phyloP scores from a whole-genome alignment of 1,140 invertebrate species.

The Mizuhopecten yessoensis region DNA sequence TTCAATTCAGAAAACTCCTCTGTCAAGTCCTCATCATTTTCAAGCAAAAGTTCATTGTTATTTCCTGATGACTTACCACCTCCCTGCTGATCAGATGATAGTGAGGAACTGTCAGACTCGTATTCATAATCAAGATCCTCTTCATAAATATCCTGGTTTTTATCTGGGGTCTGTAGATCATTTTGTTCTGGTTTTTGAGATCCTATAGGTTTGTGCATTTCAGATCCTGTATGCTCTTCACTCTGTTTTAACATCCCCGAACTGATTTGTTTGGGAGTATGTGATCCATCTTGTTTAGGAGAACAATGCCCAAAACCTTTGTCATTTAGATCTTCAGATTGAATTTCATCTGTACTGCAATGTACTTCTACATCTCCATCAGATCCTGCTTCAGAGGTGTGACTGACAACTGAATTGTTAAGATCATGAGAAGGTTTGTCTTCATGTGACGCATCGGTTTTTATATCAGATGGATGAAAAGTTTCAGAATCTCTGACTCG shows the following conservation, averaged over 20 bases:
- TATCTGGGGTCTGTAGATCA: not conserved
- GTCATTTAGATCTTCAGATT: not conserved
- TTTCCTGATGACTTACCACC: not conserved
- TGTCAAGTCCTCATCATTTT: not conserved
- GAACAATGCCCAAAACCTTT: not conserved
- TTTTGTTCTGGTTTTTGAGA: not conserved
- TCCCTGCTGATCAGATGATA: not conserved
- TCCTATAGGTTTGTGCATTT: not conserved
- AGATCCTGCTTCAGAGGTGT: not conserved
- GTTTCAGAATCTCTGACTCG: not conserved
- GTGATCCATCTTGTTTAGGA: too few species aligned
- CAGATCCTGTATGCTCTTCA: not conserved
- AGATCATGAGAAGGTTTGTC: not conserved
- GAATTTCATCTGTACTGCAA: not conserved
- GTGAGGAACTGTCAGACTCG: not conserved
- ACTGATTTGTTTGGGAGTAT: too few species aligned
- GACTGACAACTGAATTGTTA: not conserved
- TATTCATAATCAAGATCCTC: conserved; percentile 6
- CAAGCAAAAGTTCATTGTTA: not conserved
- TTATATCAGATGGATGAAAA: not conserved
- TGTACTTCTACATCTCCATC: not conserved
- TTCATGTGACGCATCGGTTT: too few species aligned
- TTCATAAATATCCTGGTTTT: not conserved
- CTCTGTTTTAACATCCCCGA: too few species aligned
- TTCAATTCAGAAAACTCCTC: not conserved